Evolutionary conservation across 1,140 invertebrate genomes (phyloP), one percentile per base, ranked within the genome.

Genomic region (Leptoteleia sp.): DNA sequence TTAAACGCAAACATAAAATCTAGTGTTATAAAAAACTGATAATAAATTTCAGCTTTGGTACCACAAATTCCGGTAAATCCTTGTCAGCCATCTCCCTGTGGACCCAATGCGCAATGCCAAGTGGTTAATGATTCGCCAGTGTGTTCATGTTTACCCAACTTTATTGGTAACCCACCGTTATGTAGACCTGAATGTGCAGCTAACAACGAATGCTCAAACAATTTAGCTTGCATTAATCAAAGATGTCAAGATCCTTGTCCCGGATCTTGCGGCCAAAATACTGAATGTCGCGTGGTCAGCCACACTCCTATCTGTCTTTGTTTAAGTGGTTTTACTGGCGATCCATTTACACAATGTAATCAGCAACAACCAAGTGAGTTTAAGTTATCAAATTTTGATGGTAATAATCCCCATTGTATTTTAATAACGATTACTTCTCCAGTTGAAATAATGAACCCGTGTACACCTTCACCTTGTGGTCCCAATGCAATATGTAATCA

Each of bases 401-500:
- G 19, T 22, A 22, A 22, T 22, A 5, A 22, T 2, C 19, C 19
- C 5, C 2, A 22, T 3, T 22, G 19, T 22, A 12, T 55, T 45
- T 35, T 48, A 40, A 55, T 35, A 38, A 27, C 13, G 7, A 50
- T 27, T 40, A 22, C 19, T 33, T 33, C 27, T 22, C 12, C 8
- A 93, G 92, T 57, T 83, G 89, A 50, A 67, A 29, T 45, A 29
- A 13, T 72, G 70, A 85, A 83, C 55, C 93, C 93, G 16, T 94
- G 93, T 83, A 87, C 89, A 19, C 93, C 93, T 31, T 93, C 92
- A 15, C 93, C 93, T 1, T 95, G 94, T 85, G 94, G 94, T 43
- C 81, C 92, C n/a, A 94, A 94, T 85, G 92, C 93, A 25, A 77
- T 92, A 55, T 94, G 93, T 77, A 91, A 91, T 86, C 93, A 93